Evolutionary conservation across 2,888 invertebrate species (phyloP), one percentile per base, ranked within the genome.

Genomic region (Dynastes tityus): DNA sequence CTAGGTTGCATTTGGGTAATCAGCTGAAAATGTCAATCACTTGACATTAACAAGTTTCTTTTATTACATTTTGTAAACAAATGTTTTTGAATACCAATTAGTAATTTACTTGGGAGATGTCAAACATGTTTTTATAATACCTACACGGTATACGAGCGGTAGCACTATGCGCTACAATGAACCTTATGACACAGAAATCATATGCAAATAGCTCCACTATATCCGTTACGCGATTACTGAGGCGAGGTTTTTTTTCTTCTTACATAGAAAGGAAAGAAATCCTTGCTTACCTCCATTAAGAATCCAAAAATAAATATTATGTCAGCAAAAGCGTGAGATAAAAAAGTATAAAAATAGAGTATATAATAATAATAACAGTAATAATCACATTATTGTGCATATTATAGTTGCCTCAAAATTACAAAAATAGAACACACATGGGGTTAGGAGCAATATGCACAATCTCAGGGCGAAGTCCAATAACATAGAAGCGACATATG

Each of bases 301-400:
- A 45, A 37, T 65, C 32, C 53, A 70, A 70, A 51, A 53, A 73
- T 58, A 73, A 73, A 73, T 22, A 27, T 73, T 73, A 73, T 73
- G 58, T 40, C 73, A 73, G 9, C 27, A 49, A 8, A 58, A 45
- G 16, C 16, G 40, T 40, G 40, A 27, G 11, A 73, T 9, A 40
- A 58, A 5, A n/a, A 13, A 1, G 22, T 22, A 22, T 11, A 4
- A 8, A 65, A 16, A 5, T 63, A 11, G 8, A 45, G 8, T 45
- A 45, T 11, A 45, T 6, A 37, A 37, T 37, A 37, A 37, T 6
- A 6, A 37, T 3, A 37, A 37, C 37, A 64, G 11, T 22, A 22
- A 22, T 22, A 22, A 22, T 22, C 22, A 22, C 22, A 22, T 22
- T 22, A 22, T 22, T 22, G 22, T 22, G 22, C 22, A 22, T 22